These are phyloP conservation scores for Achlya flavicornis DNA, from an alignment of 2,888 invertebrate species.

Conservation along the genomic window DNA sequence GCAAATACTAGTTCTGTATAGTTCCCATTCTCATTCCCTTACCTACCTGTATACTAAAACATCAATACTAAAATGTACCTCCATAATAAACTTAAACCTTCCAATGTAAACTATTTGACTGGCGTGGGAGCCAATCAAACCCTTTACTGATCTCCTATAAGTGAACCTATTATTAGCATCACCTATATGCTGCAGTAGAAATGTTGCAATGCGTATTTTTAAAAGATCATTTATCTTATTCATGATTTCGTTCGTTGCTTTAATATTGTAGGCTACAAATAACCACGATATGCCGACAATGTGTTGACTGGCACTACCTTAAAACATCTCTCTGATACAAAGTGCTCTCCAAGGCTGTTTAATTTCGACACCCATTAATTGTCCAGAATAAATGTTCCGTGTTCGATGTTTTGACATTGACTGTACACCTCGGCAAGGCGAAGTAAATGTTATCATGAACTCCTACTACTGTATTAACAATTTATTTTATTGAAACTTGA, in stretches of 20 bases:
- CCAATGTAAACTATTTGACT: background rate
- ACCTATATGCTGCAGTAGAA: background rate
- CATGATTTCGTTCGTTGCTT: conserved; percentile 36
- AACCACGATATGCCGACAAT: conserved; percentile 42
- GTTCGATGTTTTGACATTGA: conserved; percentile 58
- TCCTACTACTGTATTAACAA: conserved; percentile 30
- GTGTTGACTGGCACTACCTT: conserved; percentile 36
- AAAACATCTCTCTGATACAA: conserved; percentile 41
- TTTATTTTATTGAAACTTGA: background rate
- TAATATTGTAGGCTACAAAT: conserved; percentile 44
- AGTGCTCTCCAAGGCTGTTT: conserved; percentile 69
- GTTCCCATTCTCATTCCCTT: too few species aligned
- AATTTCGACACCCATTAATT: conserved; percentile 59
- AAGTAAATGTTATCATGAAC: conserved; percentile 26
- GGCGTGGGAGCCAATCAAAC: background rate
- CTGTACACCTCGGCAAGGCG: conserved; percentile 28
- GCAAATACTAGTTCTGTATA: too few species aligned
- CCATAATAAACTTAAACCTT: background rate
- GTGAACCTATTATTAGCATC: background rate
- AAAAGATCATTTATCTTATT: conserved; percentile 31
- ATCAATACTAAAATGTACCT: background rate
- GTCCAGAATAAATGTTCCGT: conserved; percentile 41
- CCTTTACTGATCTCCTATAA: background rate
- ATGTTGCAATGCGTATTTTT: conserved; percentile 12
- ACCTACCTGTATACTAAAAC: too few species aligned